Conservation (phyloP, 53 echinoderm and acorn worm genomes). For the Holothuria scabra region DNA sequence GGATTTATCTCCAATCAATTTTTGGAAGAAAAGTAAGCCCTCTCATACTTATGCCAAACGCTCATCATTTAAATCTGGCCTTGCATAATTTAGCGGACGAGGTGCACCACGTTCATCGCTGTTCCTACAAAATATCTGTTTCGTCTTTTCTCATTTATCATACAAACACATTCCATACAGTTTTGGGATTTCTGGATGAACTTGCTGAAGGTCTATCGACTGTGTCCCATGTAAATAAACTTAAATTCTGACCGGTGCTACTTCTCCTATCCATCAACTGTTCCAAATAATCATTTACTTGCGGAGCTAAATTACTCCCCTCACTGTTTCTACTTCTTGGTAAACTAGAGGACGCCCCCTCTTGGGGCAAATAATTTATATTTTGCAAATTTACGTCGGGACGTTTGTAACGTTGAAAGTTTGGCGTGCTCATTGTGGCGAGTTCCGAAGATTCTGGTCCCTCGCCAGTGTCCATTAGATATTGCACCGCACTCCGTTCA, state of each 20-base stretch:
- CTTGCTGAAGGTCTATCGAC: neutral
- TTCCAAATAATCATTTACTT: constrained; percentile 67
- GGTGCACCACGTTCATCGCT: no score
- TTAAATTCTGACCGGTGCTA: constrained; percentile 31
- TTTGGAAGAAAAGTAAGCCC: no score
- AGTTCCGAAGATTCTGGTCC: constrained; percentile 24
- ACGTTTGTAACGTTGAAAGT: constrained; percentile 30
- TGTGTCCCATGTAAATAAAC: constrained; percentile 36
- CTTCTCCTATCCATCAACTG: constrained; percentile 67
- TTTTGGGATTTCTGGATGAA: neutral
- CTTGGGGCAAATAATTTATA: neutral
- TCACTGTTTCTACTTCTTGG: constrained; percentile 22
- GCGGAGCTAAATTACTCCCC: constrained; percentile 50
- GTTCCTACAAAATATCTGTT: no score
- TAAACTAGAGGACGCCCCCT: neutral
- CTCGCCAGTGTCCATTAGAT: constrained; percentile 83
- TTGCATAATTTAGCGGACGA: no score
- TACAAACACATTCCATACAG: constrained; percentile 34
- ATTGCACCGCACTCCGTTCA: constrained; percentile 77
- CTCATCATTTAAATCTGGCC: no score
- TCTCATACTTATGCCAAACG: no score
- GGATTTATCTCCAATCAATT: no score
- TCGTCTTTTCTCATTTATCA: neutral
- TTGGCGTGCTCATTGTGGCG: constrained; percentile 4
- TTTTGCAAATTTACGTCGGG: constrained; percentile 1